Conservation (phyloP, 2,888 invertebrate genomes). For the Tetropium fuscum region DNA sequence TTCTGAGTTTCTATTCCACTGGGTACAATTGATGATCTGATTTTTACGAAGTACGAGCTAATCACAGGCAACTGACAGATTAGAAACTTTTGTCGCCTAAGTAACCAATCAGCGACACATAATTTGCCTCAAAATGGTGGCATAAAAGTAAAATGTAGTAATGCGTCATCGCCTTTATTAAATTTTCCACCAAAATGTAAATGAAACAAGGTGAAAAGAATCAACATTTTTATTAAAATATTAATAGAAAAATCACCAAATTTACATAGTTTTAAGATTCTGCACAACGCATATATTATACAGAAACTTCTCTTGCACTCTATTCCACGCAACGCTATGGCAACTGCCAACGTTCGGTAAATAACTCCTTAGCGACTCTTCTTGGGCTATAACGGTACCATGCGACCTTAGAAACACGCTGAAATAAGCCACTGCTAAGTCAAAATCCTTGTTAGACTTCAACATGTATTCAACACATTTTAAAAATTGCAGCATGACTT, state of each 20-base stretch:
- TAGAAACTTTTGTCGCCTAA: too few species aligned
- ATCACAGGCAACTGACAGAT: too few species aligned
- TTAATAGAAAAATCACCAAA: background rate
- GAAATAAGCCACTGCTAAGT: constrained; percentile 91
- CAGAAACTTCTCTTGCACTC: constrained; percentile 76
- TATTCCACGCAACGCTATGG: constrained; percentile 75
- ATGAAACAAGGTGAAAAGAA: too few species aligned
- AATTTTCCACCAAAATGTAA: too few species aligned
- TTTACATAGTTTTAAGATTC: constrained; percentile 73
- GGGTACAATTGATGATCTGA: too few species aligned
- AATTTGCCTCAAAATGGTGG: too few species aligned
- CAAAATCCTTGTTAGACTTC: constrained; percentile 84
- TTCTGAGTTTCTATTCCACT: too few species aligned
- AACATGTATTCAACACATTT: constrained; percentile 79
- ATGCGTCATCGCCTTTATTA: too few species aligned
- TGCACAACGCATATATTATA: constrained; percentile 83
- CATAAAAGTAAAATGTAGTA: too few species aligned
- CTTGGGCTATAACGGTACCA: constrained; percentile 71
- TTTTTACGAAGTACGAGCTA: too few species aligned
- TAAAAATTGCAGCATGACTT: constrained; percentile 83
- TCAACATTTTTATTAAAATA: constrained; percentile 3
- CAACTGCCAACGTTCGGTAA: constrained; percentile 71
- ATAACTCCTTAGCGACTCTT: constrained; percentile 68
- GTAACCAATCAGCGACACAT: too few species aligned
- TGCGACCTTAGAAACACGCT: constrained; percentile 88